A percentile compares a stretch with the other conserved stretches of the same genome.
phyloP scores from a whole-genome alignment of 2,113 vertebrate species.

The Arvicanthis niloticus region DNA sequence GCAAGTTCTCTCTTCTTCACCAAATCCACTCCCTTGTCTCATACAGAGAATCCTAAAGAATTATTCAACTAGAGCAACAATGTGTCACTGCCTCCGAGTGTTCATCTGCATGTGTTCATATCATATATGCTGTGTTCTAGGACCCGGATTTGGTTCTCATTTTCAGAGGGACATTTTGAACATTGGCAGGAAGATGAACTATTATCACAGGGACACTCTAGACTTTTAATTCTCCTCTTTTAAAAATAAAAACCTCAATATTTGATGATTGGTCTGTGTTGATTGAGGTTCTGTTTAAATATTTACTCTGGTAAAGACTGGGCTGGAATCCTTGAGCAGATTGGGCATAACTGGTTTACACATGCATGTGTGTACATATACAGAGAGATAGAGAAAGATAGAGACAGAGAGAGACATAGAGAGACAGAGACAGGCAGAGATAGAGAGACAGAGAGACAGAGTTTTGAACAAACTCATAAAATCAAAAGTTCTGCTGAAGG shows the following conservation, averaged over 20 bases:
- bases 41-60: background rate
- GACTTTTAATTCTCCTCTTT: background rate
- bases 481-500: background rate
- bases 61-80: background rate
- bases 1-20: background rate
- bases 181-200: background rate
- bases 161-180: background rate
- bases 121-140: background rate
- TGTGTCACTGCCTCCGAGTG: background rate
- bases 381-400: background rate
- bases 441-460: background rate
- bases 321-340: background rate
- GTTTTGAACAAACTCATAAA: background rate
- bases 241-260: background rate
- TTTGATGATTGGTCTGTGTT: background rate
- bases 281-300: background rate
- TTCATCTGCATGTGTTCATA: background rate
- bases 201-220: background rate
- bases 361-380: background rate
- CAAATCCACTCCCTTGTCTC: background rate
- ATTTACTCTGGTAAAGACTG: rapidly evolving
- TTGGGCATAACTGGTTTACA: background rate
- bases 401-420: background rate
- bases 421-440: too few relatives aligned
- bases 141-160: background rate